Evolutionary conservation across 2,797 vertebrate species (phyloP).

Genomic region (Periophthalmus magnuspinnatus): DNA sequence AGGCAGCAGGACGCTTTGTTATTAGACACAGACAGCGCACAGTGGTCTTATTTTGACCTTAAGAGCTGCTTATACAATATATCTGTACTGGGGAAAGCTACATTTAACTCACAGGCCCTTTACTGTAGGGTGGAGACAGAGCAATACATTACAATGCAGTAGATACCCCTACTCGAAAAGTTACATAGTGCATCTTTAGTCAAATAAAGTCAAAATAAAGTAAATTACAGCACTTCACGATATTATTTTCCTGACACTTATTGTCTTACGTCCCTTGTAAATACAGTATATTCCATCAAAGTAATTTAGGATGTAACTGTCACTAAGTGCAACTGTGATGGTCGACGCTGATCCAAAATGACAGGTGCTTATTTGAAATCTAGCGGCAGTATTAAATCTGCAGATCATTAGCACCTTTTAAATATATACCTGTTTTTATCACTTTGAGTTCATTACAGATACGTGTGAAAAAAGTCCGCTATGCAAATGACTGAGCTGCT

Average conservation of each 20-base stretch:
- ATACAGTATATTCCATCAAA: neutral
- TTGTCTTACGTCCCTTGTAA: neutral
- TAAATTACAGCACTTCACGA: neutral
- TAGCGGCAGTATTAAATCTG: constrained; percentile 49
- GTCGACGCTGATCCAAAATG: constrained; percentile 2
- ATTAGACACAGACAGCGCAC: too few species aligned
- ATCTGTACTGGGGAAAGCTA: too few species aligned
- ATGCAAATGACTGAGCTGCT: constrained; percentile 62
- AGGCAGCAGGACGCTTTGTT: too few species aligned
- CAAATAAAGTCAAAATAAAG: too few species aligned
- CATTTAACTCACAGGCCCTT: too few species aligned
- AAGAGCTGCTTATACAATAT: too few species aligned
- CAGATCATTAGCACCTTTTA: constrained; percentile 78
- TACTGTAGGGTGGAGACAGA: too few species aligned
- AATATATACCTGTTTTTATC: constrained; percentile 69
- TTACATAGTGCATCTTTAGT: too few species aligned
- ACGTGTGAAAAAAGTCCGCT: constrained; percentile 64
- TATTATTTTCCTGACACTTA: neutral
- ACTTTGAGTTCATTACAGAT: constrained; percentile 65
- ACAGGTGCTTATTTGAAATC: constrained; percentile 59
- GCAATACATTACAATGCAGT: too few species aligned
- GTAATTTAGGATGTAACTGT: neutral
- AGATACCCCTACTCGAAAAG: too few species aligned
- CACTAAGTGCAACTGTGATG: neutral
- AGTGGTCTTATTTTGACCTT: too few species aligned